Conservation (phyloP, 2,797 vertebrate genomes). For the Pseudochromis fuscus region DNA sequence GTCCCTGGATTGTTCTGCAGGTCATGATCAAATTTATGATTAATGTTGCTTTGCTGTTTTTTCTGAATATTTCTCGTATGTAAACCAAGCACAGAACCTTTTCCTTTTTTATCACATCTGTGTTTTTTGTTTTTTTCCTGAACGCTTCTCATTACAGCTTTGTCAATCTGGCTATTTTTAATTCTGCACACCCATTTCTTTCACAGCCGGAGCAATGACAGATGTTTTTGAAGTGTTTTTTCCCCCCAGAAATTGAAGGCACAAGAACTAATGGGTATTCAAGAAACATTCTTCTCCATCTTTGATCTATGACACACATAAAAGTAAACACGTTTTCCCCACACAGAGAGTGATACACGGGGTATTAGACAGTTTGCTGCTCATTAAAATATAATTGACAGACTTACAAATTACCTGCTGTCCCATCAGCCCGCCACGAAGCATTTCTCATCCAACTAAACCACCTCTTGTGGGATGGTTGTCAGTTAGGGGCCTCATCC, state of each 20-base stretch:
- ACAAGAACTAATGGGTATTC: constrained; percentile 63
- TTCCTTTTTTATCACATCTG: neutral
- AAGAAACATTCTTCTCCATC: constrained; percentile 57
- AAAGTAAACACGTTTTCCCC: constrained; percentile 53
- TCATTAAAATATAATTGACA: constrained; percentile 78
- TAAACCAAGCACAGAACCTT: constrained; percentile 1
- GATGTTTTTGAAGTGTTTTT: constrained; percentile 52
- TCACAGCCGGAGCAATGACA: constrained; percentile 28
- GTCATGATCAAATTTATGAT: constrained; percentile 22
- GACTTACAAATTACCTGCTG: constrained; percentile 57
- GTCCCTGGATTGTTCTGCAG: constrained; percentile 23
- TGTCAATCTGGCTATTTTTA: constrained; percentile 39
- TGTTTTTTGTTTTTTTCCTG: constrained; percentile 10
- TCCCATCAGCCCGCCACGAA: constrained; percentile 53
- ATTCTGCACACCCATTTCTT: constrained; percentile 49
- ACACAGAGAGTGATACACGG: constrained; percentile 54
- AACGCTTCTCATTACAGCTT: constrained; percentile 30
- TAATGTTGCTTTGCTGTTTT: constrained; percentile 21
- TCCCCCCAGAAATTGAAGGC: constrained; percentile 32
- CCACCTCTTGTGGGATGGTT: constrained; percentile 36
- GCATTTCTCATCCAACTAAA: constrained; percentile 52
- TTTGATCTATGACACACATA: constrained; percentile 61
- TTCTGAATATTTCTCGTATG: constrained; percentile 5
- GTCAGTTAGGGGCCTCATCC: constrained; percentile 5
- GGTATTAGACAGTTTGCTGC: constrained; percentile 62